Evolutionary conservation across 2,888 invertebrate species (phyloP), one percentile per base, ranked within the genome.

Genomic region (Steinernema hermaphroditum): DNA sequence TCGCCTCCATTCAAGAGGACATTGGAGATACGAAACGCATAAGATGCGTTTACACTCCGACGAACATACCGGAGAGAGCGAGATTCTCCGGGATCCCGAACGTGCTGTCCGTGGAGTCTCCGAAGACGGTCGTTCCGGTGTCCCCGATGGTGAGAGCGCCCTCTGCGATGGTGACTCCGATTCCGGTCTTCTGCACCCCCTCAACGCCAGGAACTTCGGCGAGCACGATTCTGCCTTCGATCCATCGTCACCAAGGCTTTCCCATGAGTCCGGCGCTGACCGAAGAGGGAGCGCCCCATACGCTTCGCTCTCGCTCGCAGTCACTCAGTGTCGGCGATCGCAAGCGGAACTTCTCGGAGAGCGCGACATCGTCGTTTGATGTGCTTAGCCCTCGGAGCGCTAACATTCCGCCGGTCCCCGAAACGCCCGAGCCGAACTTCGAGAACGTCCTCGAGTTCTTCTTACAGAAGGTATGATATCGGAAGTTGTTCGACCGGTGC

Each of bases 381-480:
- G n/a, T 24, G 12, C 27, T 54, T 4, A 54, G 27, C 27, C 54
- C 54, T 6, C 14, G n/a, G 27, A 27, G 14, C 27, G 4, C 54
- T 24, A 19, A 6, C 24, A 8, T 27, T 22, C 12, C 54, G 14
- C 24, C 54, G 22, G 22, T 14, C 27, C 54, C 54, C 27, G 19
- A 54, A 27, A 54, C 27, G 12, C 54, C 54, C 24, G 54, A 54
- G 19, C 6, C n/a, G 27, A 2, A 54, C 19, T 54, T 27, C 16
- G 54, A 54, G 19, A 54, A 54, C 27, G 54, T 54, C 27, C 54
- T 54, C n/a, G 54, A 54, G 19, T 54, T 54, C 54, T 54, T 54
- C 19, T 4, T 54, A 8, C 54, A 54, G 27, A 54, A 19, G 46
- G 46, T 46, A 46, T 46, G n/a, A 2, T n/a, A n/a, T n/a, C n/a